Base-by-base conservation (phyloP, 2,113 vertebrate species). In the Lophius piscatorius region DNA sequence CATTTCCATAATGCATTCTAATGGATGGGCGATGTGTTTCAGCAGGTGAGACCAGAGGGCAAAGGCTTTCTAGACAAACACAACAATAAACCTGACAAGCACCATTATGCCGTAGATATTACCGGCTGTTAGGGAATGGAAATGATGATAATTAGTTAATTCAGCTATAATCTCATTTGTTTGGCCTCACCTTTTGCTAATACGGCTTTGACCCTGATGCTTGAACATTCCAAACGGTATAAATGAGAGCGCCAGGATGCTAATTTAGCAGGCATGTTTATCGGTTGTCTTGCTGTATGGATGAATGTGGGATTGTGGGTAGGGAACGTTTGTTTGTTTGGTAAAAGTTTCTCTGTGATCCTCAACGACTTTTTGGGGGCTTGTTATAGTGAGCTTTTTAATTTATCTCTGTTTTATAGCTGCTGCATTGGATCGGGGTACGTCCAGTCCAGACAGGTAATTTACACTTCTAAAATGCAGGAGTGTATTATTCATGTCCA, bases 1-100 rank as follows among this genome's bases (percentile, higher is more conserved):
- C 3, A 91, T 92, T 91, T 93, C 84, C 86, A 92, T 91, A 91
- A 91, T 90, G 85, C 82, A 80, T 89, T 86, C 76, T 90, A 92
- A 91, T 90, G 78, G 87, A 88, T 87, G 81, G 70, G 83, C 54
- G 68, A 74, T 78, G 78, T 83, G 76, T 89, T 89, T 87, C 81
- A 86, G 80, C 69, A 76, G 86, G 86, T 75, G 71, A 81, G 80
- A 82, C 78, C 75, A 83, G 83, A 80, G 76, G 78, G 74, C 86
- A 82, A 72, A 85, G 87, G 84, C 86, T 88, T 82, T 69, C 51
- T 76, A 89, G 87, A 89, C 90, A 91, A 86, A 89, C 89, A 89
- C 73, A 85, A 79, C 81, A 85, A 84, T 86, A 82, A 81, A 86
- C 63, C 86, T 83, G 86, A 87, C 85, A 86, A 91, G 86, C 82